Base-by-base conservation (phyloP, 1,140 invertebrate genomes). In the Bombus turneri region DNA sequence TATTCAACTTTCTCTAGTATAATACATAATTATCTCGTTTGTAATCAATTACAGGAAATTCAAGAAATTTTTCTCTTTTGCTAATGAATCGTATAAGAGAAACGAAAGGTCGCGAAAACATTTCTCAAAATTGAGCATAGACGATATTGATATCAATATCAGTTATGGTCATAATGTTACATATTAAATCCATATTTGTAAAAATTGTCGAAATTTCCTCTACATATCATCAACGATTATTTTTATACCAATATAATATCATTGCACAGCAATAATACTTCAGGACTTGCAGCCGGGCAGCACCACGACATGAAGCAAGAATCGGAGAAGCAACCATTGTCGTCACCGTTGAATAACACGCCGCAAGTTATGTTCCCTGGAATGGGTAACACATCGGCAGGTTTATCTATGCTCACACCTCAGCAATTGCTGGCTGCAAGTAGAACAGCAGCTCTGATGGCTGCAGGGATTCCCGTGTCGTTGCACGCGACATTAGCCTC, bases 391-490 rank as follows among this genome's bases (percentile, higher is more conserved):
- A 91, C 95, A 1, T 92, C 96, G 3, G 93, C 95, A 13, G 92
- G 91, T 3, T 62, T 96, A 12, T 94, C 95, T 57, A 95, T 96
- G 94, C 85, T 95, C 43, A 95, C 96, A 57, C 95, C 96, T n/a
- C 92, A 94, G 53, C 96, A 96, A 89, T 86, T 96, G 8, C 71
- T 96, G 43, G 96, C 96, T 41, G 95, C 95, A 12, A 96, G 95
- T 89, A 94, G 95, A 76, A 95, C 95, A 72, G 95, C 95, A 12
- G 95, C 95, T 0, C 87, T 96, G 12, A 96, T 96, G 94, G 95
- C 95, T 0, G 95, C 95, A 1, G 95, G 95, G 6, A 80, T 96
- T 22, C 94, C 94, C 0, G 92, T 94, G 22, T 91, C 92, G 18
- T 86, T 94, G 15, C 93, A 94, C 74, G 91, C 92, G 4, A 94